Conservation (phyloP, 2,797 vertebrate genomes). For the Takifugu ocellatus region DNA sequence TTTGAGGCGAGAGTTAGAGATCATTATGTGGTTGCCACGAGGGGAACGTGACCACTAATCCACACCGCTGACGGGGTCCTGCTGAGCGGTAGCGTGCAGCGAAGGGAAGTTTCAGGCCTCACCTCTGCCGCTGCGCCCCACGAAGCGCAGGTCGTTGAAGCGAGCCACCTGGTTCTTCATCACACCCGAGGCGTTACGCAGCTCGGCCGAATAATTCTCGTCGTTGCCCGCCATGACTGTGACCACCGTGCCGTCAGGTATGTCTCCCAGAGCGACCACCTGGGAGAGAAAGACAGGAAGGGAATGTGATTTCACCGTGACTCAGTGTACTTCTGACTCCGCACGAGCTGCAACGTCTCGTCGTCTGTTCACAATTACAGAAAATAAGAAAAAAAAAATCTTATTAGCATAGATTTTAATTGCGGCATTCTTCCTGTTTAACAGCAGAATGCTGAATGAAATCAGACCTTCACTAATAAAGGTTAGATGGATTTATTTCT, state of each 20-base stretch:
- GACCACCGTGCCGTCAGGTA: constrained; percentile 94
- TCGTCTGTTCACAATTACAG: background rate
- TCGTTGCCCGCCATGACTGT: constrained; percentile 99
- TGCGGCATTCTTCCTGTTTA: constrained; percentile 2
- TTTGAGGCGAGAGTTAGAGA: constrained; percentile 43
- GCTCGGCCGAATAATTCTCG: constrained; percentile 98
- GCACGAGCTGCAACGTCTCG: background rate
- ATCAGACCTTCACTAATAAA: constrained; percentile 12
- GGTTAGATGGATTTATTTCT: constrained; percentile 50
- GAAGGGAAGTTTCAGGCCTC: constrained; percentile 59
- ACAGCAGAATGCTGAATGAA: constrained; percentile 19
- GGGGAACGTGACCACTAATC: constrained; percentile 68
- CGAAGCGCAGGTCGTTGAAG: constrained; percentile 98
- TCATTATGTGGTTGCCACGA: constrained; percentile 67
- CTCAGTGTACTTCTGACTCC: background rate
- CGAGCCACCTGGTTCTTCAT: constrained; percentile 99
- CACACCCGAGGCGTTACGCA: constrained; percentile 95
- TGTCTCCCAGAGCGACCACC: constrained; percentile 97
- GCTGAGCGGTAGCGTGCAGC: constrained; percentile 15
- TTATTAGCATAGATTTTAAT: background rate
- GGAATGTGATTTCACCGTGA: background rate
- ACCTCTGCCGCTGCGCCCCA: constrained; percentile 98
- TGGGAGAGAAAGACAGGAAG: constrained; percentile 46
- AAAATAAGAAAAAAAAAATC: background rate
- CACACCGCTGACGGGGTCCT: constrained; percentile 56